A percentile compares a stretch with the other conserved stretches of the same genome.
These are phyloP conservation scores for Zapornia atra DNA, from an alignment of 2,113 vertebrate species.

Conservation along the genomic window DNA sequence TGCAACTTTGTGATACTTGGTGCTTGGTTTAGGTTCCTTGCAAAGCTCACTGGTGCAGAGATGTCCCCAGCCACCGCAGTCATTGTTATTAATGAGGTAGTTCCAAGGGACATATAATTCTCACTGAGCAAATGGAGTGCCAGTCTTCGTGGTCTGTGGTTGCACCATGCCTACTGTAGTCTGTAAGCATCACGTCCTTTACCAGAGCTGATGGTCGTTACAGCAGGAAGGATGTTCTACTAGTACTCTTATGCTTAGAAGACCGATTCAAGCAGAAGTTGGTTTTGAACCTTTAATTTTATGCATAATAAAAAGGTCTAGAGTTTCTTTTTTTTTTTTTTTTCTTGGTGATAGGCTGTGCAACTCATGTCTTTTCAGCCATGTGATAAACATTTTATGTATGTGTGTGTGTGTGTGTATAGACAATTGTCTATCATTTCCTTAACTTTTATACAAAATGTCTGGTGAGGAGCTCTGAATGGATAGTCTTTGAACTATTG, in stretches of 20 bases:
- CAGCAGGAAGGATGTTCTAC: background rate
- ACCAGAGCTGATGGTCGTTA: background rate
- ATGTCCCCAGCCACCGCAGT: accelerated
- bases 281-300: background rate
- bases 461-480: background rate
- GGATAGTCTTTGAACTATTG: background rate
- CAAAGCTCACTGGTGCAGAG: background rate
- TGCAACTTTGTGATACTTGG: background rate
- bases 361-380: background rate
- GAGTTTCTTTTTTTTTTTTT: no score
- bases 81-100: background rate
- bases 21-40: background rate
- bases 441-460: background rate
- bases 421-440: background rate
- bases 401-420: background rate
- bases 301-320: background rate
- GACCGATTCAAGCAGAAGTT: background rate
- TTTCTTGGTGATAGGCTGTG: background rate
- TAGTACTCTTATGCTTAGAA: background rate
- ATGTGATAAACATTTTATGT: background rate
- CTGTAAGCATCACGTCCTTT: background rate
- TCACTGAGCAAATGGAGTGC: background rate
- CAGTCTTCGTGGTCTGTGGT: background rate
- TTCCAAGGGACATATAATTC: background rate
- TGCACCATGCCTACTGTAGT: background rate